Base-by-base conservation (phyloP, 2,113 vertebrate genomes). In the Microcebus tavaratra region DNA sequence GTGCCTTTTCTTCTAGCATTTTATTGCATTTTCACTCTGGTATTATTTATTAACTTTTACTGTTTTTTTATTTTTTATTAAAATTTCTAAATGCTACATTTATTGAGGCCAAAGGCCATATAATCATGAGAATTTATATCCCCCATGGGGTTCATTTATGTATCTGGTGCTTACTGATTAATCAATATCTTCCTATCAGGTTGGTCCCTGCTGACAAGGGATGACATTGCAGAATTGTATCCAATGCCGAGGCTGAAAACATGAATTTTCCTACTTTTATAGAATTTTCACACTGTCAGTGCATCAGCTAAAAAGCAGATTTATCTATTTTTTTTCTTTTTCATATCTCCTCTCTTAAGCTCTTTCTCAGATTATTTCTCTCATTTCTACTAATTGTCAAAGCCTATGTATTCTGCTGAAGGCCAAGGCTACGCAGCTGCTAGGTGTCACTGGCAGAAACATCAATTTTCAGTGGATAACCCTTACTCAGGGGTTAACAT, bases 211-310 rank as follows among this genome's bases (percentile, higher is more conserved):
- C 82, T 95, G 95, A 90, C 90, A 94, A 95, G 65, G 88, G 88
- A 95, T 97, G 96, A 98, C 97, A 97, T 1, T 96, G 97, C 96
- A 97, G 88, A 98, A 97, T 95, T 45, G 21, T 81, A 79, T 50
- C 80, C 72, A 88, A 75, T 6, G 11, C 55, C 39, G 36, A 92
- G 61, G 65, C 18, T 97, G 39, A 92, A 97, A 85, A 84, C 34
- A 87, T 34, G 20, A 83, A 85, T 94, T 94, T 91, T 55, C 53
- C 81, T 96, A 57, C 76, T 59, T 96, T 88, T 95, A 59, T 53
- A 95, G 75, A 80, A 81, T 48, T 84, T 90, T 67, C 93, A 96
- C 88, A 15, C 39, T 84, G 25, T 67, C n/a, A 78, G 31, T 86
- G 21, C 8, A 88, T 83, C 65, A 92, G 65, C 55, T 79, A 57